phyloP scores from a whole-genome alignment of 2,113 vertebrate species.

The Scophthalmus maximus region DNA sequence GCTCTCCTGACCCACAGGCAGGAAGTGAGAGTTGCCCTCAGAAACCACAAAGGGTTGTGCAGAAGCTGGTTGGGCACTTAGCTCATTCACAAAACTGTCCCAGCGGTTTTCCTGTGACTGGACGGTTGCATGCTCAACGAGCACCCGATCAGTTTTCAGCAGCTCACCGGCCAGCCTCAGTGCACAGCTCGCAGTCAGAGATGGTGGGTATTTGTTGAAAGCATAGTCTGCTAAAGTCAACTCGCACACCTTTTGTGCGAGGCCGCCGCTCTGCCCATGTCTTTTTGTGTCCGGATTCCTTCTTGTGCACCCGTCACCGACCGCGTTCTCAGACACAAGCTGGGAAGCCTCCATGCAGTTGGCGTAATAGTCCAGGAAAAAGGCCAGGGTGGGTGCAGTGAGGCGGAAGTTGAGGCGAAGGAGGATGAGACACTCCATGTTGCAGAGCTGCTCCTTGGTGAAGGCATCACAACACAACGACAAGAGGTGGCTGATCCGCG shows the following conservation, averaged over 20 bases:
- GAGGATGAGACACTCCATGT: slow-evolving; percentile 92
- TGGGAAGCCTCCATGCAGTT: slow-evolving; percentile 63
- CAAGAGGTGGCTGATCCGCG: slow-evolving; percentile 88
- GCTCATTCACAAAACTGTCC: slow-evolving; percentile 16
- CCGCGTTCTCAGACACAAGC: slow-evolving; percentile 24
- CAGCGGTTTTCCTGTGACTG: not conserved
- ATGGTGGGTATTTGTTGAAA: slow-evolving; percentile 88
- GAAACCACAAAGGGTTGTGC: too few relatives aligned
- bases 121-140: too few relatives aligned
- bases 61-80: not conserved
- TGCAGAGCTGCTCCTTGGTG: slow-evolving; percentile 90
- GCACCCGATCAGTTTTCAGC: slow-evolving; percentile 48
- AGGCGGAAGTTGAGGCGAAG: slow-evolving; percentile 88
- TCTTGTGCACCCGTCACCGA: not conserved
- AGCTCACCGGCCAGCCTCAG: slow-evolving; percentile 85
- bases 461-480: slow-evolving; percentile 90
- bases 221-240: slow-evolving; percentile 93
- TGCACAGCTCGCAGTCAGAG: slow-evolving; percentile 87
- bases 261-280: slow-evolving; percentile 63
- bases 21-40: not conserved
- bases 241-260: slow-evolving; percentile 87
- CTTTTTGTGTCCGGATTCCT: slow-evolving; percentile 8
- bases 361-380: slow-evolving; percentile 92
- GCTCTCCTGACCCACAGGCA: not conserved
- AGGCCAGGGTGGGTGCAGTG: slow-evolving; percentile 88